Conservation (phyloP, 2,888 invertebrate species). For the Phanerotoma sp. region DNA sequence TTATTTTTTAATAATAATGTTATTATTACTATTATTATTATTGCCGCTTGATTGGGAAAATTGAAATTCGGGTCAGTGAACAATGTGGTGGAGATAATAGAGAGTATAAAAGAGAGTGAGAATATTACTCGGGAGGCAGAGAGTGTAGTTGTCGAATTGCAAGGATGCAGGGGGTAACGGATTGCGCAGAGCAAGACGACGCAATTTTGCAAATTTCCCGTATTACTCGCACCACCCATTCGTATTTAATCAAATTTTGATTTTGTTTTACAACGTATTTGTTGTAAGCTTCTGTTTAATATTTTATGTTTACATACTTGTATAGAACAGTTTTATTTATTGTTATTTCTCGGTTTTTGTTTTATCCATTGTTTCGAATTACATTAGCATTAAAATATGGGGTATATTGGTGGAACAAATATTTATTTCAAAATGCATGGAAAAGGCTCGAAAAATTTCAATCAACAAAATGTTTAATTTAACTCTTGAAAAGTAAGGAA, state of each 20-base stretch:
- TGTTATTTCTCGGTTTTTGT: neutral
- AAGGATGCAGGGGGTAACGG: constrained; percentile 3
- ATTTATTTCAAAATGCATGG: too few relatives aligned
- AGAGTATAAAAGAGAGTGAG: constrained; percentile 3
- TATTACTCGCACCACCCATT: constrained; percentile 17
- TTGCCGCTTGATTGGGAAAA: constrained; percentile 35
- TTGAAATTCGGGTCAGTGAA: constrained; percentile 39
- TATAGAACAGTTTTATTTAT: neutral
- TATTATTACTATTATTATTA: constrained; percentile 14
- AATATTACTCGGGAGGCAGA: constrained; percentile 26
- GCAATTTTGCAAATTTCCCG: constrained; percentile 33
- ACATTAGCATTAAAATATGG: too few relatives aligned
- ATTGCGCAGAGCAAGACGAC: constrained; percentile 27
- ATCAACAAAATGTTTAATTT: too few relatives aligned
- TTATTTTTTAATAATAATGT: neutral
- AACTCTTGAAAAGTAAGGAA: too few relatives aligned
- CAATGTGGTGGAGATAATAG: constrained; percentile 29
- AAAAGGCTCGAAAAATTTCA: too few relatives aligned
- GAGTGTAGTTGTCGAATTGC: constrained; percentile 3
- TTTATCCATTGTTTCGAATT: neutral
- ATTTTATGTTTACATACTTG: too few relatives aligned
- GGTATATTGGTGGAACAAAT: too few relatives aligned
- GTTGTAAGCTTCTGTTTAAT: neutral
- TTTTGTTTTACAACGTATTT: constrained; percentile 1
- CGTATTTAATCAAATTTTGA: constrained; percentile 17